Conservation (phyloP, 2,113 vertebrate species). For the Smithornis capensis region DNA sequence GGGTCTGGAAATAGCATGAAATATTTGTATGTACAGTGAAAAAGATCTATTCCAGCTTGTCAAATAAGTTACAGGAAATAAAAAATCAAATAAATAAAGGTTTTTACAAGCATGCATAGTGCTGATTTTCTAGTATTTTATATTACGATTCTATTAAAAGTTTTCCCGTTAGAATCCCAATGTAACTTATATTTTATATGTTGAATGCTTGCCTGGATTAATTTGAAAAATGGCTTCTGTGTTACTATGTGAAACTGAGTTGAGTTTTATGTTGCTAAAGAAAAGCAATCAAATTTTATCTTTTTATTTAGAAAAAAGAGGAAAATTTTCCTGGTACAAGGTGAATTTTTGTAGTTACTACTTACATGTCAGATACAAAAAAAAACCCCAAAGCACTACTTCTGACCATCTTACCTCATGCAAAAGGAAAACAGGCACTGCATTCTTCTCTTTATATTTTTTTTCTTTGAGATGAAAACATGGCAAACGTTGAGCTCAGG, state of each 20-base stretch:
- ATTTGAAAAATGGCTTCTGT: not conserved
- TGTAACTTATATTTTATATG: not conserved
- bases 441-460: not conserved
- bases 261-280: not conserved
- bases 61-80: not conserved
- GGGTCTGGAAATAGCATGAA: not conserved
- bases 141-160: not conserved
- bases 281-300: not conserved
- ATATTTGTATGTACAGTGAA: not conserved
- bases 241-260: not conserved
- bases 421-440: not conserved
- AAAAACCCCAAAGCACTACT: not conserved
- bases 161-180: not conserved
- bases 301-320: not conserved
- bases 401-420: not conserved
- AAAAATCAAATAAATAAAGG: not conserved
- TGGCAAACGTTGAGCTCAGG: slow-evolving; percentile 16
- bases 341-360: not conserved
- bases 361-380: not conserved
- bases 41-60: not conserved
- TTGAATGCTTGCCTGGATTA: not conserved
- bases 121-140: not conserved
- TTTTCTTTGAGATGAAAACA: slow-evolving; percentile 3
- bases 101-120: not conserved
- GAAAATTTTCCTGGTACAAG: not conserved